Conservation (phyloP, 1,140 invertebrate genomes). For the Anastrepha obliqua region DNA sequence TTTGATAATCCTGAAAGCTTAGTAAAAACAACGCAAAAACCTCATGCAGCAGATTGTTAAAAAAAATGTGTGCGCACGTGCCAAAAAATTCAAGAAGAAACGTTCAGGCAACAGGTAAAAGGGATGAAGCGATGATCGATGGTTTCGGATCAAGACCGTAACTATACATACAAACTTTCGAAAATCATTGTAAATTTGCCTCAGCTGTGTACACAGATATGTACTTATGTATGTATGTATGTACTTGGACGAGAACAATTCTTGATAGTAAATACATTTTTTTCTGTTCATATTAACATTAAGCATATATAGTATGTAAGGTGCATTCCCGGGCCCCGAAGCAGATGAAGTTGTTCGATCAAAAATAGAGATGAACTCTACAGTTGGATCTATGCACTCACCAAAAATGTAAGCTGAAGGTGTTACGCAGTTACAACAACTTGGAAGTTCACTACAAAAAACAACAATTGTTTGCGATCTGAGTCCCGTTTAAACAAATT, state of each 20-base stretch:
- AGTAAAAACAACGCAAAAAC: constrained; percentile 37
- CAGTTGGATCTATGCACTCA: no score
- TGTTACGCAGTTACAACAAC: no score
- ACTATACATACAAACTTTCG: neutral
- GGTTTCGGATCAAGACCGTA: constrained; percentile 8
- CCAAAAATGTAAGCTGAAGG: no score
- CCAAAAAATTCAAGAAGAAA: constrained; percentile 27
- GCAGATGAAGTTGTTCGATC: no score
- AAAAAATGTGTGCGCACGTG: constrained; percentile 7
- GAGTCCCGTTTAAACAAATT: no score
- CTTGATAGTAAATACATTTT: no score
- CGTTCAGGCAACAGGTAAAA: neutral
- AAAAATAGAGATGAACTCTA: no score
- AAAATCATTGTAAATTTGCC: neutral
- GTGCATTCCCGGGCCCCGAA: no score
- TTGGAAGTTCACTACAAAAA: no score
- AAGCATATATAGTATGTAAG: no score
- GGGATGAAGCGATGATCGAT: constrained; percentile 40
- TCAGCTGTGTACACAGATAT: neutral
- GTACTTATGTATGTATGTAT: neutral
- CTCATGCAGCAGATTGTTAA: constrained; percentile 11
- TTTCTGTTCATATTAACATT: no score
- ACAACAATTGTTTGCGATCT: no score
- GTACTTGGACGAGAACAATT: neutral
- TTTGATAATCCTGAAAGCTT: neutral